Evolutionary conservation across 2,888 invertebrate species (phyloP).

Genomic region (Lithophane socia): DNA sequence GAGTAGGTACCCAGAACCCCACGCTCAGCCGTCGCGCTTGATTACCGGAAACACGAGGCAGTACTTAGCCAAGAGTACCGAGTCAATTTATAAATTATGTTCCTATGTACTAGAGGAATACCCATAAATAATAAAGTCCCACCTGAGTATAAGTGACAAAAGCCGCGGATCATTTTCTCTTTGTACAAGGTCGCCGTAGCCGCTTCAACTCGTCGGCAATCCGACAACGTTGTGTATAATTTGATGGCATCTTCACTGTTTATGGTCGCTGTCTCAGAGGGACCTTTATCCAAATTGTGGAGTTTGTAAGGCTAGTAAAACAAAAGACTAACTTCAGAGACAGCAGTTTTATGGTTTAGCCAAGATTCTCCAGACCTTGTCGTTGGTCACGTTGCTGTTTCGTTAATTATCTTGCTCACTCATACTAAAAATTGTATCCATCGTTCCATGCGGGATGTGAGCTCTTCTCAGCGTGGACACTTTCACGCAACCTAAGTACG

Average conservation of each 20-base stretch:
- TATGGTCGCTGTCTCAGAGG: slow-evolving; percentile 7
- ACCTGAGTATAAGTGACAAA: slow-evolving; percentile 43
- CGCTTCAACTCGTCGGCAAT: slow-evolving; percentile 18
- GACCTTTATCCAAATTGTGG: slow-evolving; percentile 21
- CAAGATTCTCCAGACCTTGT: background rate
- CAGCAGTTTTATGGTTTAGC: background rate
- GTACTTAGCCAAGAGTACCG: background rate
- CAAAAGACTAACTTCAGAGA: slow-evolving; percentile 8
- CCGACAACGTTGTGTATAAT: background rate
- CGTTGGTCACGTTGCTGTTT: background rate
- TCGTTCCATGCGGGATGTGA: background rate
- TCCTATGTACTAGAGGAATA: background rate
- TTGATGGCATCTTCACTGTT: background rate
- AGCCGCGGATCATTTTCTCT: slow-evolving; percentile 28
- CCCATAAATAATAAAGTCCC: background rate
- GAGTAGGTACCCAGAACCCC: background rate
- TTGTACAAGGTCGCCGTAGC: slow-evolving; percentile 19
- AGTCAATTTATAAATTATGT: background rate
- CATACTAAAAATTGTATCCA: background rate
- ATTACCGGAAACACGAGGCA: background rate
- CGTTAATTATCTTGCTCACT: background rate
- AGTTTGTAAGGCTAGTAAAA: slow-evolving; percentile 36
- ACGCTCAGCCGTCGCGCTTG: background rate
- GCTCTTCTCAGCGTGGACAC: background rate
- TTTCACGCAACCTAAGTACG: background rate